Conservation (phyloP, 2,888 invertebrate species). For the Nasonia oneida region DNA sequence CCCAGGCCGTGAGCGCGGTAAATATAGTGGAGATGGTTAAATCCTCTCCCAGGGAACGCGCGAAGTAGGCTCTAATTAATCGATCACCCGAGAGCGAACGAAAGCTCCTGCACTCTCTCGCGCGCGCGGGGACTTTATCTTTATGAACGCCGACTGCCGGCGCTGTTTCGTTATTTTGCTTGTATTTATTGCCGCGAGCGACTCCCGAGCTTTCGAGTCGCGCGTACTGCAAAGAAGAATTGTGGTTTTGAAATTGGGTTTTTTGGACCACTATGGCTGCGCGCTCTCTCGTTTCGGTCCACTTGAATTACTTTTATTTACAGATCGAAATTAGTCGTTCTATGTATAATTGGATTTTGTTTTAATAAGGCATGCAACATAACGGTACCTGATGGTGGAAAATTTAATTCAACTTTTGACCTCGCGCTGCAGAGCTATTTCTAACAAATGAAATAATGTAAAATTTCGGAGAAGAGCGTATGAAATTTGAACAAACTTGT, state of each 20-base stretch:
- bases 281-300: not conserved
- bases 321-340: no score
- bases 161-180: constrained; percentile 33
- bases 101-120: not conserved
- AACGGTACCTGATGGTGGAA: no score
- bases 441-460: no score
- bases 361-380: no score
- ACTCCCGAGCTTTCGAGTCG: not conserved
- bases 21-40: constrained; percentile 40
- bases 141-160: constrained; percentile 35
- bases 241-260: constrained; percentile 2
- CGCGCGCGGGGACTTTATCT: constrained; percentile 29
- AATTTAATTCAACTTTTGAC: no score
- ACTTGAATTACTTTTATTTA: not conserved
- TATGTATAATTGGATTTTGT: no score
- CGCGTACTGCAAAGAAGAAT: not conserved
- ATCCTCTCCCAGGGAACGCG: constrained; percentile 18
- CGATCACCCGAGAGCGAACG: constrained; percentile 42
- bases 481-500: no score
- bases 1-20: constrained; percentile 16
- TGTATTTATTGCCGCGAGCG: constrained; percentile 40
- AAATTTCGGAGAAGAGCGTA: no score
- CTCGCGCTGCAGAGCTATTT: no score
- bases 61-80: constrained; percentile 51
- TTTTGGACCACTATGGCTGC: not conserved